A percentile compares a stretch with the other conserved stretches of the same genome.
These are phyloP conservation scores for Eremophila alpestris DNA, from an alignment of 2,797 vertebrate genomes.

Conservation along the genomic window DNA sequence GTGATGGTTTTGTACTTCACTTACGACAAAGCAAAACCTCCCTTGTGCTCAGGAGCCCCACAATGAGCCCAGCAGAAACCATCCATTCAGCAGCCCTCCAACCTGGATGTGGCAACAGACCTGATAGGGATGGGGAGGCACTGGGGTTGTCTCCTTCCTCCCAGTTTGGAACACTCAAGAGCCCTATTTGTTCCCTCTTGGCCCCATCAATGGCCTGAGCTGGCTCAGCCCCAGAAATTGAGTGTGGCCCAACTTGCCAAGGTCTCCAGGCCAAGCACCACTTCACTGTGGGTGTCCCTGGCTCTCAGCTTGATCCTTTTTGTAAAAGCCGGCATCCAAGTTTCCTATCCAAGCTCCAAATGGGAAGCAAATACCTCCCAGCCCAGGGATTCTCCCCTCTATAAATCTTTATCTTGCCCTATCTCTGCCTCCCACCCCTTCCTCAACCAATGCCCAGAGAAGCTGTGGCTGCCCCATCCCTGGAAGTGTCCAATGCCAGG, in stretches of 20 bases:
- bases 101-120: accelerated
- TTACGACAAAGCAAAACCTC: neutral
- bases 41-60: neutral
- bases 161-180: neutral
- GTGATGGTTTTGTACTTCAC: neutral
- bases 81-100: neutral
- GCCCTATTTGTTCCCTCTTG: neutral
- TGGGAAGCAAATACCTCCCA: neutral
- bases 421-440: neutral
- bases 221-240: neutral
- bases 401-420: neutral
- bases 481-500: neutral
- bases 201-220: neutral
- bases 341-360: neutral
- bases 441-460: neutral
- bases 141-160: neutral
- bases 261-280: neutral
- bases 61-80: neutral
- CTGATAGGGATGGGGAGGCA: neutral
- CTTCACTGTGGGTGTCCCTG: neutral
- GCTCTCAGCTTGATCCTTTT: neutral
- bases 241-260: accelerated
- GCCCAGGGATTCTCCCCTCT: neutral
- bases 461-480: neutral
- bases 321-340: accelerated